phyloP scores from a whole-genome alignment of 2,888 invertebrate species.

The Parascotia fuliginaria region DNA sequence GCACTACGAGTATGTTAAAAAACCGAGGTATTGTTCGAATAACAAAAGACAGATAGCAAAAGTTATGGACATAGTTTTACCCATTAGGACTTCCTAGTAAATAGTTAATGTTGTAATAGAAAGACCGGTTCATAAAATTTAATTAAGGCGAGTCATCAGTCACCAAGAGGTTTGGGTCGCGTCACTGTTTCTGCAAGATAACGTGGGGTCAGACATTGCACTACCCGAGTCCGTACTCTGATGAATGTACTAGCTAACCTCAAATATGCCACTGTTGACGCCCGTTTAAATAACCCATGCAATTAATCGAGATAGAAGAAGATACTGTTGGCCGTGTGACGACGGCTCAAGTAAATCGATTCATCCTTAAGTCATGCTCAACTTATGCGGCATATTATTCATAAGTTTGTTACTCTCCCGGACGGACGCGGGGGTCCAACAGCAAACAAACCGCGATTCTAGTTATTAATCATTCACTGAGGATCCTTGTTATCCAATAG shows the following conservation, averaged over 20 bases:
- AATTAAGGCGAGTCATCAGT: slow-evolving; percentile 84
- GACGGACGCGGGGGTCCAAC: slow-evolving; percentile 68
- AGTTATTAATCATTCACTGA: slow-evolving; percentile 78
- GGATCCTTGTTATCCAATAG: slow-evolving; percentile 74
- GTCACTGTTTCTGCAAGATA: slow-evolving; percentile 80
- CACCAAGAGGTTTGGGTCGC: slow-evolving; percentile 68
- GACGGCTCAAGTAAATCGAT: slow-evolving; percentile 68
- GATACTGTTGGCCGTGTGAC: slow-evolving; percentile 45
- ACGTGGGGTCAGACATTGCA: slow-evolving; percentile 81
- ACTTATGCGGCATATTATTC: slow-evolving; percentile 75
- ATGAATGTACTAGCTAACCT: slow-evolving; percentile 82
- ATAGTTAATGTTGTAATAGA: slow-evolving; percentile 49
- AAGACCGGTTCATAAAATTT: slow-evolving; percentile 73
- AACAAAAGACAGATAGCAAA: slow-evolving; percentile 1
- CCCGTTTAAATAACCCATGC: slow-evolving; percentile 76
- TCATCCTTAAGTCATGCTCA: slow-evolving; percentile 60
- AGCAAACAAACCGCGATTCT: slow-evolving; percentile 75
- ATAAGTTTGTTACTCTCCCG: slow-evolving; percentile 74
- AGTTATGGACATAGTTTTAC: slow-evolving; percentile 6
- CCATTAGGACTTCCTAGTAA: slow-evolving; percentile 38
- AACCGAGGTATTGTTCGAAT: not conserved
- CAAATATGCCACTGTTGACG: slow-evolving; percentile 78
- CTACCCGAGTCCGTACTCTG: slow-evolving; percentile 62
- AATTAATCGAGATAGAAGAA: slow-evolving; percentile 64
- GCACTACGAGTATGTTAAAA: no score